Evolutionary conservation across 2,797 vertebrate genomes (phyloP).

Genomic region (Anisognathus igniventris): DNA sequence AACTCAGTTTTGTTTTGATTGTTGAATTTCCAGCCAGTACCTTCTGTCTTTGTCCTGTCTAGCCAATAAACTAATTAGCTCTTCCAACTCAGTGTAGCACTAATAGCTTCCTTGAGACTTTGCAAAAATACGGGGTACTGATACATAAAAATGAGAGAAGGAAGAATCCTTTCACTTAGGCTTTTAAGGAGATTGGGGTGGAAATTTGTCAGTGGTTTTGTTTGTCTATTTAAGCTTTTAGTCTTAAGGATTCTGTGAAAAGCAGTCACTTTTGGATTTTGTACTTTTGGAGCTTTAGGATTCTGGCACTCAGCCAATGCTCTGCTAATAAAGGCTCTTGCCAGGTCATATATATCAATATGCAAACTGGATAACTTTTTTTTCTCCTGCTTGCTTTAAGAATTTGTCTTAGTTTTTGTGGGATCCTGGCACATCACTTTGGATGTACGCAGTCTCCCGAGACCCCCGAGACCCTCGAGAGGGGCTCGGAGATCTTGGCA

Average conservation of each 20-base stretch:
- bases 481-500: too few species aligned
- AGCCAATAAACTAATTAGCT: neutral
- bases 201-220: neutral
- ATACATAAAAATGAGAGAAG: neutral
- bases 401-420: neutral
- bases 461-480: too few species aligned
- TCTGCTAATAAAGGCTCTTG: neutral
- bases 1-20: slow-evolving; percentile 39
- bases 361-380: neutral
- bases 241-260: neutral
- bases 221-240: neutral
- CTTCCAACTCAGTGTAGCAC: neutral
- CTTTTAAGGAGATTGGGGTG: neutral
- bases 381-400: neutral
- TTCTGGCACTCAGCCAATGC: neutral
- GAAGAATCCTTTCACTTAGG: neutral
- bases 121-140: neutral
- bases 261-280: neutral
- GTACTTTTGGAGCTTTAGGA: neutral
- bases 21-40: neutral
- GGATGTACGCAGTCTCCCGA: too few species aligned
- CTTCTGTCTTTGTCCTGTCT: slow-evolving; percentile 3
- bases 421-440: too few species aligned
- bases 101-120: slow-evolving; percentile 1
- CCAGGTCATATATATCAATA: neutral